These are phyloP conservation scores for Blomia tropicalis DNA, from an alignment of 2,888 invertebrate genomes.

Conservation along the genomic window DNA sequence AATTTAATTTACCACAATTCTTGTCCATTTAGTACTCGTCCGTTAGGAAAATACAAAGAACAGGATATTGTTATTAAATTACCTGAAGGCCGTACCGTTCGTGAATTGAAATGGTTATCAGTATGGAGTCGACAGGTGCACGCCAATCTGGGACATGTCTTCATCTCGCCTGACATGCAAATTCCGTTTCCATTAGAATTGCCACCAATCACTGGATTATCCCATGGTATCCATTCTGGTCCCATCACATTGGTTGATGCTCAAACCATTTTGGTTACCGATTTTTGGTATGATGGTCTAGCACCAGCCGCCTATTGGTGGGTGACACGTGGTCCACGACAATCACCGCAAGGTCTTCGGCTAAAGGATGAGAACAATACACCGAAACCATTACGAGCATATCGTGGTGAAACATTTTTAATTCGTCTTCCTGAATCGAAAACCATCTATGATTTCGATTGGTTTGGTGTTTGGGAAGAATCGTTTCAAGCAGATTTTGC, in stretches of 20 bases:
- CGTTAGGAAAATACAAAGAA: constrained; percentile 28
- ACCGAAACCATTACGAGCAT: constrained; percentile 52
- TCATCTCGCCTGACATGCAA: constrained; percentile 56
- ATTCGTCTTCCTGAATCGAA: constrained; percentile 66
- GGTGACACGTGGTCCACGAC: constrained; percentile 28
- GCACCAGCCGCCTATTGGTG: constrained; percentile 45
- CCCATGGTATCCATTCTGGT: constrained; percentile 72
- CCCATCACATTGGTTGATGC: constrained; percentile 79
- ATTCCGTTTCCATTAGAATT: constrained; percentile 62
- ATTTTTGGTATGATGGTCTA: constrained; percentile 75
- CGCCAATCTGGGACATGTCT: constrained; percentile 74
- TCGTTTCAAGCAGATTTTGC: constrained; percentile 76
- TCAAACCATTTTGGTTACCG: constrained; percentile 77
- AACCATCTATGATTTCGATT: constrained; percentile 77
- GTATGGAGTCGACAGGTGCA: constrained; percentile 82
- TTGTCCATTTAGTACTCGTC: constrained; percentile 27
- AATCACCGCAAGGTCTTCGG: constrained; percentile 27
- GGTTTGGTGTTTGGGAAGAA: constrained; percentile 79
- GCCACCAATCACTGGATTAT: constrained; percentile 67
- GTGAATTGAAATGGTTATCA: constrained; percentile 75
- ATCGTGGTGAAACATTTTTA: constrained; percentile 81
- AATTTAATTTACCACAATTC: neutral
- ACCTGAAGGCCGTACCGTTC: constrained; percentile 63
- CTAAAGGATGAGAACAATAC: constrained; percentile 30
- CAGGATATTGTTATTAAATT: constrained; percentile 62